Evolutionary conservation across 2,888 invertebrate species (phyloP), one percentile per base, ranked within the genome.

Genomic region (Chironomus riparius): DNA sequence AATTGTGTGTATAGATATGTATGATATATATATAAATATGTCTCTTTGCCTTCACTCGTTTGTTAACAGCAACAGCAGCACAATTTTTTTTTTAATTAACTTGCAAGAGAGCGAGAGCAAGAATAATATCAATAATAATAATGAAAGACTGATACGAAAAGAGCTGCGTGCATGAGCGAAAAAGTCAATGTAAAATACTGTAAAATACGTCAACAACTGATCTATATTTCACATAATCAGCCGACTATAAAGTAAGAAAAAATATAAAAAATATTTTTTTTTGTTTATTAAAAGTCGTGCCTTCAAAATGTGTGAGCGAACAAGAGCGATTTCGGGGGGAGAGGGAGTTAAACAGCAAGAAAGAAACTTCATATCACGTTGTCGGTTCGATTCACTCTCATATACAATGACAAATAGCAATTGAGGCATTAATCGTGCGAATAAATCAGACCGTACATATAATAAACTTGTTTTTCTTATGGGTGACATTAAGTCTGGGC

Each of bases 391-490:
- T 47, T 15, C 28, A 68, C 47, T 38, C 38, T 68, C 47, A 15
- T 68, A 38, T 47, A 68, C 38, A 68, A 68, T 68, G 68, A 68
- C 68, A 68, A 68, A 28, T 68, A 48, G 74, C 68, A 74, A 68
- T 65, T 22, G 65, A 65, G 65, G 65, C 65, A 65, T 18, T 65
- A 65, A 74, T 74, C 74, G 68, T 47, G 72, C 72, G 68, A 68
- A 74, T 74, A 74, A 68, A 74, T 74, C 62, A 62, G 48, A 62
- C 62, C 74, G 47, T 62, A 68, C 74, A 68, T 74, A 74, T 74
- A 74, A 74, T 74, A 74, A 74, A 74, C 74, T 74, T 74, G 74
- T 74, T 74, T 74, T 74, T 73, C 72, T 74, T 74, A 74, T 74
- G 74, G 74, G 74, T 74, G 74, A 74, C 74, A 74, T 68, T 68